phyloP scores from a whole-genome alignment of 2,113 vertebrate species.

The Hyperoodon ampullatus region DNA sequence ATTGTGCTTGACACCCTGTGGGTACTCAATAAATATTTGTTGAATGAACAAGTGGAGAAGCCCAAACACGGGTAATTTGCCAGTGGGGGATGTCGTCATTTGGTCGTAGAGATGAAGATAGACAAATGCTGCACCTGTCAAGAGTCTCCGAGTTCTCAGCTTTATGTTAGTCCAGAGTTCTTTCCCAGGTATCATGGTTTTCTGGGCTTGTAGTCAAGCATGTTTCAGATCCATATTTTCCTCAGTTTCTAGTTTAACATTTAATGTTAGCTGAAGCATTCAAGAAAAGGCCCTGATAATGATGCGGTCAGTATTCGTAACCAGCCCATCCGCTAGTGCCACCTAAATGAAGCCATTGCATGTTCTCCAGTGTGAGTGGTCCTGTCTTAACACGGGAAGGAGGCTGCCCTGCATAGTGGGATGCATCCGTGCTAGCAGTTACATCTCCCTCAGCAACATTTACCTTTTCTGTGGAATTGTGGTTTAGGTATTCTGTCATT shows the following conservation, averaged over 20 bases:
- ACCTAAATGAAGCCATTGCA: neutral
- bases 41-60: slow-evolving; percentile 33
- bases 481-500: slow-evolving; percentile 10
- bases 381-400: neutral
- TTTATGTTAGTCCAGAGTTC: neutral
- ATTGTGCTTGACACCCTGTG: neutral
- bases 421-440: neutral
- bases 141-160: neutral
- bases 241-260: slow-evolving; percentile 11
- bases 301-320: neutral
- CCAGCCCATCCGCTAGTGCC: neutral
- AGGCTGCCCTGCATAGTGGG: neutral
- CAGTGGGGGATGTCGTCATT: neutral
- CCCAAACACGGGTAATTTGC: slow-evolving; percentile 29
- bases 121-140: neutral
- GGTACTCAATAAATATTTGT: slow-evolving; percentile 31
- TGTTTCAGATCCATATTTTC: slow-evolving; percentile 34
- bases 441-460: neutral
- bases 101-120: neutral
- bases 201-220: neutral
- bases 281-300: neutral
- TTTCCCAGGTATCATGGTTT: slow-evolving; percentile 37
- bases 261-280: neutral
- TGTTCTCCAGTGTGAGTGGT: neutral
- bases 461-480: neutral